Evolutionary conservation across 2,113 vertebrate species (phyloP), one percentile per base, ranked within the genome.

Genomic region (Clupea harengus): DNA sequence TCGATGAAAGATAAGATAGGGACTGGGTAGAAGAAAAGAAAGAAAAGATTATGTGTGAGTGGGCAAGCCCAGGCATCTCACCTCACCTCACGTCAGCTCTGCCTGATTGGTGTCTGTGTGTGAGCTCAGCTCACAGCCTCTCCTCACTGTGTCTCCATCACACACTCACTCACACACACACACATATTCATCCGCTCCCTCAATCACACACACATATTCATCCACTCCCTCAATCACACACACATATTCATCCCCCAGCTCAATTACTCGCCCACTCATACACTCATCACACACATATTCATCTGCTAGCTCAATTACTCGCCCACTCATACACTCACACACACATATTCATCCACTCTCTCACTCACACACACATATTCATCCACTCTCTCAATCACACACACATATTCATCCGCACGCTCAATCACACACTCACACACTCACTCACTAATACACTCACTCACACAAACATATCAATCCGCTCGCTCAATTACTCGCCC

Each of bases 31-130:
- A 93, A 89, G 92, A 72, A 91, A 90, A 92, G 86, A 72, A 93
- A 89, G 92, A 72, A 91, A 90, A 92, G 86, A 50, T 20, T n/a
- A 83, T 46, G 78, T 67, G 67, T 83, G 54, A 45, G 52, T 92
- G 90, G 94, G 91, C 96, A 96, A 95, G 96, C 93, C 95, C 81
- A 86, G 94, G 91, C 96, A 20, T 84, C 88, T 92, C 28, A 32
- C 10, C 72, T 75, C 67, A n/a, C n/a, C n/a, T 28, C 72, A 78
- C 72, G 2, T 39, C 72, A 78, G 25, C 28, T 10, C 72, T 78
- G 72, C 32, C 72, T 78, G 72, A 78, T 78, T 78, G 72, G 39
- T 78, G 72, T 78, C 72, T 28, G 25, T 39, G 32, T 78, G 72
- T 72, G 28, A 78, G 32, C 72, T 78, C 72, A 44, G 28, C 32